These are phyloP conservation scores for Toxotes chatareus DNA, from an alignment of 2,113 vertebrate species.

Conservation along the genomic window DNA sequence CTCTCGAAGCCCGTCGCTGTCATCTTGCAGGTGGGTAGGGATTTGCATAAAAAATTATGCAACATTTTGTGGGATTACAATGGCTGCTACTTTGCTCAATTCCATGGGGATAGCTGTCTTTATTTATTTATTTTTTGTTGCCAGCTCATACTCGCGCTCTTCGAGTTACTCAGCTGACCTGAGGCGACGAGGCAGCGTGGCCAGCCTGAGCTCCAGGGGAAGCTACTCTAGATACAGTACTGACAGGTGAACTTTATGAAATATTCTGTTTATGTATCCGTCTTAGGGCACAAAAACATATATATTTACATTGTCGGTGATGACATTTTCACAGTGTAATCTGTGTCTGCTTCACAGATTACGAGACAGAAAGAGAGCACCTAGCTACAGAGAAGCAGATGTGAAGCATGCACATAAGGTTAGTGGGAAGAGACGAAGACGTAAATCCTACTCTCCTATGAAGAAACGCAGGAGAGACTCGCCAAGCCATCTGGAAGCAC, in stretches of 20 bases:
- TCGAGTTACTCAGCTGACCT: constrained; percentile 87
- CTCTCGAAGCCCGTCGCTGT: constrained; percentile 88
- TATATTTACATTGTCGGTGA: not conserved
- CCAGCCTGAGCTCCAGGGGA: constrained; percentile 87
- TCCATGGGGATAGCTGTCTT: not conserved
- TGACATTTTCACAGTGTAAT: not conserved
- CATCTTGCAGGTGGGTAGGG: constrained; percentile 85
- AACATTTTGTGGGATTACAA: not conserved
- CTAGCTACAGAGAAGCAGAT: constrained; percentile 83
- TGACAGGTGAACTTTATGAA: constrained; percentile 84
- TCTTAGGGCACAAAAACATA: not conserved
- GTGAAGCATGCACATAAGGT: constrained; percentile 79
- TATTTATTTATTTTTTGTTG: not conserved
- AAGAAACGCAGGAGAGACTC: constrained; percentile 96
- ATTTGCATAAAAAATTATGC: not conserved
- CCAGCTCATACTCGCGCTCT: constrained; percentile 92
- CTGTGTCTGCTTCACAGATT: constrained; percentile 69
- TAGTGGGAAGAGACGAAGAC: constrained; percentile 81
- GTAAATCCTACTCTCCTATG: constrained; percentile 92
- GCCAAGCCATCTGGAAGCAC: constrained; percentile 96
- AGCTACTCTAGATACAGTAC: constrained; percentile 90
- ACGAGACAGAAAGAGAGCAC: constrained; percentile 80
- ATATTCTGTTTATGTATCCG: not conserved
- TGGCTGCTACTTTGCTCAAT: not conserved
- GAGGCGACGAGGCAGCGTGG: constrained; percentile 86